Percentiles rank a stretch among this genome's conserved stretches.
phyloP scores from a whole-genome alignment of 2,888 invertebrate species.

The Pristionchus arcanus region DNA sequence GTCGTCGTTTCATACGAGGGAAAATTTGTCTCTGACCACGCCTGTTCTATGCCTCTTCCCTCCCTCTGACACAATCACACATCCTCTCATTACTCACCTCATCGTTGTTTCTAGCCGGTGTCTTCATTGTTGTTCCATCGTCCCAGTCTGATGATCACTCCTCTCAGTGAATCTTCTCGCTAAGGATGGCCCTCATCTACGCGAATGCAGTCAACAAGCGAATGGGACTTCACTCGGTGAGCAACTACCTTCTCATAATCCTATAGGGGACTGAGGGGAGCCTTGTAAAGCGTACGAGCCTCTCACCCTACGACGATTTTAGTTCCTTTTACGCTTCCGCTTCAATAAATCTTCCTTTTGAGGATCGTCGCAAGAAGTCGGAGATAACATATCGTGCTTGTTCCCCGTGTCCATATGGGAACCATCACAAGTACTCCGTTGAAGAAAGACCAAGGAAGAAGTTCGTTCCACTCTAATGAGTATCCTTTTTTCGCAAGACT shows the following conservation, averaged over 20 bases:
- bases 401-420: slow-evolving; percentile 46
- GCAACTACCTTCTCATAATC: background rate
- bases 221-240: slow-evolving; percentile 57
- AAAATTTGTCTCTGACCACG: slow-evolving; percentile 32
- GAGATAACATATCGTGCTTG: slow-evolving; percentile 26
- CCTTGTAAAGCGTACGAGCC: too few species aligned
- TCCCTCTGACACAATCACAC: background rate
- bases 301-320: background rate
- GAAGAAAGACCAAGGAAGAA: slow-evolving; percentile 53
- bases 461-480: slow-evolving; percentile 9
- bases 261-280: too few species aligned
- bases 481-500: background rate
- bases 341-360: background rate
- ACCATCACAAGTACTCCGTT: slow-evolving; percentile 47
- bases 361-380: slow-evolving; percentile 50
- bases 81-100: background rate
- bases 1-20: background rate
- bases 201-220: slow-evolving; percentile 66
- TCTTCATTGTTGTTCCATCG: background rate
- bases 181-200: slow-evolving; percentile 63
- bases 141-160: background rate
- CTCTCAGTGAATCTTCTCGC: background rate
- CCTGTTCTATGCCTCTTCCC: background rate
- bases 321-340: background rate
- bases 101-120: background rate